Base-by-base conservation (phyloP, 2,888 invertebrate species). In the Empis stercorea region DNA sequence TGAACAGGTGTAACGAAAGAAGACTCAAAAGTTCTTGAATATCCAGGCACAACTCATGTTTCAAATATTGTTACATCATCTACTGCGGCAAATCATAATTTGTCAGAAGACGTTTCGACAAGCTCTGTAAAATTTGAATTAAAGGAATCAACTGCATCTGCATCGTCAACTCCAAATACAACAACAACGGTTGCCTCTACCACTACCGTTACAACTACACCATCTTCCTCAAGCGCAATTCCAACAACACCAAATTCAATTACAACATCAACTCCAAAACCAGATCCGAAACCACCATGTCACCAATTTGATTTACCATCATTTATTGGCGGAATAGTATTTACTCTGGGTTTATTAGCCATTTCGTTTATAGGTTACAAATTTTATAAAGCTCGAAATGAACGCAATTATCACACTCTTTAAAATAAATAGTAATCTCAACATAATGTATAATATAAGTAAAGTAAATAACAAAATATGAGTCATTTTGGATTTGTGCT, bases 391-490 rank as follows among this genome's bases (percentile, higher is more conserved):
- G 82, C 87, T 51, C 80, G 84, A 61, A 83, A 83, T 49, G 89
- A 87, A 66, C 77, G 82, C 56, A 88, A 87, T 70, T 93, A 92
- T 69, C 88, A 87, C 62, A 89, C 88, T 51, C 80, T 92, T 65
- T 92, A 85, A 34, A 34, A n/a, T 34, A 34, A 34, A n/a, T 10
- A n/a, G n/a, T n/a, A n/a, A n/a, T n/a, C n/a, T n/a, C 9, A n/a
- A 34, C 13, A 34, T 13, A 13, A n/a, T 13, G 7, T 7, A 27
- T 27, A 27, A 27, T 27, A 7, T 27, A 2, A 7, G 9, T 27
- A 27, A 27, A 6, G 9, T 27, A 2, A 7, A 27, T 27, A 27
- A 27, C 20, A n/a, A n/a, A 20, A 20, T 20, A 20, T 20, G 20
- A 20, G 20, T 20, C 4, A 20, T 20, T 27, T 27, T 27, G 23